Percentiles rank a stretch among this genome's conserved stretches.
Evolutionary conservation across 2,888 invertebrate species (phyloP).

Genomic region (Octodonta nipae): DNA sequence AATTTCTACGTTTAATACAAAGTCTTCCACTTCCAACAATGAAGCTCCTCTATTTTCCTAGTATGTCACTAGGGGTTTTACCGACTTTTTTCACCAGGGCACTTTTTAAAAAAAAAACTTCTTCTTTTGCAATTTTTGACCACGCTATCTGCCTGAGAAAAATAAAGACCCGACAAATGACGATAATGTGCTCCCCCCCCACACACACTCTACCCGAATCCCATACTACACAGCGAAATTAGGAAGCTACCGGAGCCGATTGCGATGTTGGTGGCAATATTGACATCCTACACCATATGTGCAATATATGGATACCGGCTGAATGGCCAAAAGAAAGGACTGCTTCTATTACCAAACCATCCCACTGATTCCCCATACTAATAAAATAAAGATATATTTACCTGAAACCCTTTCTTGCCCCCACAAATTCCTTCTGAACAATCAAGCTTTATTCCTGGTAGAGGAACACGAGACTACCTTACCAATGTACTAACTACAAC

Average conservation of each 20-base stretch:
- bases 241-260: neutral
- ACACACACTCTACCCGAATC: neutral
- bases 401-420: conserved; percentile 1
- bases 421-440: conserved; percentile 1
- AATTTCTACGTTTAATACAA: too few species aligned
- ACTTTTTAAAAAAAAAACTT: conserved; percentile 1
- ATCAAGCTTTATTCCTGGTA: conserved; percentile 1
- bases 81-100: too few species aligned
- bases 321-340: too few species aligned
- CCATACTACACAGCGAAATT: conserved; percentile 1
- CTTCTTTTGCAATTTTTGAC: conserved; percentile 1
- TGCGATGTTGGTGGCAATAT: conserved; percentile 1
- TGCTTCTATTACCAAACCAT: too few species aligned
- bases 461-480: conserved; percentile 1
- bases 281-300: neutral
- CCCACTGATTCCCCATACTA: too few species aligned
- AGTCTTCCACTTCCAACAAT: too few species aligned
- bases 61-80: too few species aligned
- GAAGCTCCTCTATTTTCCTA: too few species aligned
- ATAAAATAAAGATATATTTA: too few species aligned
- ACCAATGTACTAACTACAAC: conserved; percentile 1
- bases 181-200: neutral
- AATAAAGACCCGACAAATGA: too few species aligned
- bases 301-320: too few species aligned
- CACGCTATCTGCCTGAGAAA: neutral